Conservation (phyloP, 2,888 invertebrate genomes). For the Polydrusus cervinus region DNA sequence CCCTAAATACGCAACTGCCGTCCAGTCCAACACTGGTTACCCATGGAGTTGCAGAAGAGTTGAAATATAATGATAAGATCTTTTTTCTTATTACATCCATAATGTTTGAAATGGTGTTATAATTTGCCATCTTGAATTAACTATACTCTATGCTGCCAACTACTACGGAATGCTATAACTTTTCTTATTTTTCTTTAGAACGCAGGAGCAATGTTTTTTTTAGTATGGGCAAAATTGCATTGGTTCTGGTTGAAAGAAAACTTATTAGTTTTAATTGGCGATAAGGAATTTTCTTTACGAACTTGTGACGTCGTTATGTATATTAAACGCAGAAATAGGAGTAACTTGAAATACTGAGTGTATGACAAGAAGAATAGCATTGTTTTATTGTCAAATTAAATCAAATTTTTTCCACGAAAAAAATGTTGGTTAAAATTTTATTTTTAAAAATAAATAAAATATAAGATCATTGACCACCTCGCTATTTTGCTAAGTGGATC, state of each 20-base stretch:
- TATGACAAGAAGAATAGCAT: too few species aligned
- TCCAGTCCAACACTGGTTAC: too few species aligned
- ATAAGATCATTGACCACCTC: too few species aligned
- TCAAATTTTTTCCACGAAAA: too few species aligned
- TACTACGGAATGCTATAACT: not conserved
- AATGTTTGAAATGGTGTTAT: constrained; percentile 38
- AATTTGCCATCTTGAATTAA: constrained; percentile 43
- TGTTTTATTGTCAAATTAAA: not conserved
- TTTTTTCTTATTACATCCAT: constrained; percentile 40
- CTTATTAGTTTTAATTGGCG: constrained; percentile 57
- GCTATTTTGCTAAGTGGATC: too few species aligned
- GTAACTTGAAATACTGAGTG: constrained; percentile 9
- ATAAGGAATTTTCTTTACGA: constrained; percentile 53
- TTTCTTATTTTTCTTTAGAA: constrained; percentile 36
- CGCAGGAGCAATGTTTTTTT: constrained; percentile 37
- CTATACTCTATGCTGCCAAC: constrained; percentile 36
- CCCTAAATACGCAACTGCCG: too few species aligned
- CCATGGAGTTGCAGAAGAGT: constrained; percentile 9
- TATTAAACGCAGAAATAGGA: constrained; percentile 47
- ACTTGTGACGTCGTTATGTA: constrained; percentile 47
- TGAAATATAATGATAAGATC: constrained; percentile 45
- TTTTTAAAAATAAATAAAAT: too few species aligned
- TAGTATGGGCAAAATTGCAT: constrained; percentile 37
- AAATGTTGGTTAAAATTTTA: too few species aligned
- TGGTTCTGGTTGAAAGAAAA: constrained; percentile 50